phyloP scores from a whole-genome alignment of 35 echinoderm and acorn worm genomes.

The Apostichopus parvimensis region DNA sequence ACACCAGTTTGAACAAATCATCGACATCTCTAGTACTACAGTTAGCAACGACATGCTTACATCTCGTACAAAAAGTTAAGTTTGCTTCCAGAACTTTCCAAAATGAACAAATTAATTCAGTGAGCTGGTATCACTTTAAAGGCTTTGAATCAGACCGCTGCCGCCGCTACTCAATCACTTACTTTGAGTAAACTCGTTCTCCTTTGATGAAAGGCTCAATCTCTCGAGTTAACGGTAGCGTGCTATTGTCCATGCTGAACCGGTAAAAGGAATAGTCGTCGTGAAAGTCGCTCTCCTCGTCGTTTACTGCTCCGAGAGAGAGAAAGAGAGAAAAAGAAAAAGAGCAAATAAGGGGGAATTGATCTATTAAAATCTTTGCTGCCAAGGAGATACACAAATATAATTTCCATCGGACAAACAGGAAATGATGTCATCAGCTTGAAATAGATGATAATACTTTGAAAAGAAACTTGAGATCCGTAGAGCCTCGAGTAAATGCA shows the following conservation, averaged over 20 bases:
- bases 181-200: constrained; percentile 71
- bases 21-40: no score
- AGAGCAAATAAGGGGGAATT: not conserved
- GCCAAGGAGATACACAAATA: not conserved
- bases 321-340: not conserved
- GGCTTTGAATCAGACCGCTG: no score
- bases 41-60: no score
- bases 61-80: no score
- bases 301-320: constrained; percentile 61
- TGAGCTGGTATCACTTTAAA: no score
- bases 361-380: not conserved
- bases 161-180: constrained; percentile 24
- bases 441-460: no score
- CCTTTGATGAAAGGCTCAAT: constrained; percentile 78
- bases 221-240: constrained; percentile 71
- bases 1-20: no score
- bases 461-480: no score
- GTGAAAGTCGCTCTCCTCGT: constrained; percentile 79
- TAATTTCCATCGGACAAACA: not conserved
- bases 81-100: no score
- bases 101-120: no score
- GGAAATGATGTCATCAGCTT: not conserved
- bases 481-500: no score
- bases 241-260: constrained; percentile 84
- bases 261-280: constrained; percentile 86